Evolutionary conservation across 2,113 vertebrate species (phyloP), one percentile per base, ranked within the genome.

Genomic region (Takifugu bimaculatus): DNA sequence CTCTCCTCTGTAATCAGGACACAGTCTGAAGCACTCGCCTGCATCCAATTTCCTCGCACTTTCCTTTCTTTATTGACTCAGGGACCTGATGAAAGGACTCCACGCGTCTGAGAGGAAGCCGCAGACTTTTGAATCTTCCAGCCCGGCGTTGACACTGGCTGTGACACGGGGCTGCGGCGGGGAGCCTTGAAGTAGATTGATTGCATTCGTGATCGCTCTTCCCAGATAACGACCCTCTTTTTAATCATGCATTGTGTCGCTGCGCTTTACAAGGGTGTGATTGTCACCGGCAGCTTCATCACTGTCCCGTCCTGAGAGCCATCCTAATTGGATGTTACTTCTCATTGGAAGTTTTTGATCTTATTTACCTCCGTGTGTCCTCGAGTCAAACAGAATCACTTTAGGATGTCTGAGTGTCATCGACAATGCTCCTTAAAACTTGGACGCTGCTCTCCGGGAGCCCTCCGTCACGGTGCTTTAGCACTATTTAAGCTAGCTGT

Each of bases 171-270:
- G 56, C 45, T 68, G 12, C 77, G 48, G 60, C 55, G 9, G 84
- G 82, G 71, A 68, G 69, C 75, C 55, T 55, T 71, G 80, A 82
- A 72, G 77, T 66, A 76, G 86, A 89, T 87, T 88, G 85, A 89
- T 89, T 86, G 84, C 80, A 56, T 79, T 72, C 63, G 82, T 71
- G 82, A 89, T 88, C 80, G 60, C 67, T 78, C 78, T 71, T 69
- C 57, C 44, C 52, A 80, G 85, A 88, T 89, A 89, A 85, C 75
- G 86, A 84, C 85, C 77, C 69, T 80, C 63, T 63, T 81, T 83
- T 83, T 86, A 85, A 87, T 87, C 80, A 81, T 60, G 65, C 79
- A 77, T 85, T 80, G 83, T 87, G 80, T 71, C 4, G 35, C 70
- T 52, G 70, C 82, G 77, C 68, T 80, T 74, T 85, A 82, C 85